Base-by-base conservation (phyloP, 1,140 invertebrate genomes). In the Hydropsyche tenuis region DNA sequence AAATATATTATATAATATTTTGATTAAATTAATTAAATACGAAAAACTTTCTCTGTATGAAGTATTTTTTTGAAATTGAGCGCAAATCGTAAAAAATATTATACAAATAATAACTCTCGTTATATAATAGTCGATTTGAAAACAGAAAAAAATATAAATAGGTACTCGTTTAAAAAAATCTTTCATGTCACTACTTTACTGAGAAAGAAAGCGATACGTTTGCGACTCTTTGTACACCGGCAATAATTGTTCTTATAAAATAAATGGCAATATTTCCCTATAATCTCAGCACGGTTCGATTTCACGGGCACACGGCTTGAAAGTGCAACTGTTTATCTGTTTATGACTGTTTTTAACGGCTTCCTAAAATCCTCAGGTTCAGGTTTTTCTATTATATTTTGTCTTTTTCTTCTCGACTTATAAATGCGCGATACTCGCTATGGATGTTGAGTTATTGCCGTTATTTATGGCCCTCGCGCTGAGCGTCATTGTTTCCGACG, bases 241-340 rank as follows among this genome's bases (percentile, higher is more conserved):
- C 30, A 37, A 37, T 37, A 37, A 37, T 37, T 37, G 30, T 37
- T 4, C 30, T 9, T 37, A 9, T 37, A 37, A 3, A 53, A 18
- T 7, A 46, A 46, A 46, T 3, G 51, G 2, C 9, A 60, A 60
- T 60, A 23, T 25, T 60, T 60, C 56, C 25, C 4, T 14, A 48
- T 14, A 48, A 16, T 48, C 14, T 3, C 23, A 22, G 23, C 14
- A 14, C 22, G 12, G 56, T 60, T 37, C 7, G 11, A 60, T 60
- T 60, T 25, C 56, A 60, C 56, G n/a, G 56, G 22, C 9, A 60
- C 48, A 18, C 56, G 23, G n/a, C 20, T 18, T 14, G 48, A 43
- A 73, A 72, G 60, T 66, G 63, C 72, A 73, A 68, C 30, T 56
- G 53, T 68, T 73, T 73, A 64, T 73, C 66, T 68, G 64, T 73